Evolutionary conservation across 2,797 vertebrate genomes (phyloP).

Genomic region (Oceanodroma leucorhoa): DNA sequence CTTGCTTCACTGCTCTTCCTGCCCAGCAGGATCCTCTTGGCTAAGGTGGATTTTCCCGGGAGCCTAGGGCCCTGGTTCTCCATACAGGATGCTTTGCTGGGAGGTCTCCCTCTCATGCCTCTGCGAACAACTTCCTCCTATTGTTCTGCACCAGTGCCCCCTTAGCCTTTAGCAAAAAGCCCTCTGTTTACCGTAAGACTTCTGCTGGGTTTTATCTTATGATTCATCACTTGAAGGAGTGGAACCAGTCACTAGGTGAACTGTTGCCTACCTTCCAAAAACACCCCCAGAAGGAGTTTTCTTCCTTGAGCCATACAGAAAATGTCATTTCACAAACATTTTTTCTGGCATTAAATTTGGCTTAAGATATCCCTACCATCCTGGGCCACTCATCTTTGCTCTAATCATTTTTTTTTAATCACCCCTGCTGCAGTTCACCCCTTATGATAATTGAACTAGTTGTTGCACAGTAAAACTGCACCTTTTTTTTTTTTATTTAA

Average conservation of each 20-base stretch:
- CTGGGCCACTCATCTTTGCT: background rate
- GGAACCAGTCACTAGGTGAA: background rate
- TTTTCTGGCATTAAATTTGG: background rate
- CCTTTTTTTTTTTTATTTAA: background rate
- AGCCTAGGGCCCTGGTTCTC: background rate
- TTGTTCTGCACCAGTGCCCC: background rate
- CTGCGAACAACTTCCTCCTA: background rate
- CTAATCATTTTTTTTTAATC: background rate
- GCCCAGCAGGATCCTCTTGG: background rate
- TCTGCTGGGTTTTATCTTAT: background rate
- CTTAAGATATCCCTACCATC: background rate
- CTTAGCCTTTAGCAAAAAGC: background rate
- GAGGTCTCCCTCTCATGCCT: background rate
- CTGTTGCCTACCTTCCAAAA: background rate
- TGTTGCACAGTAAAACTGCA: background rate
- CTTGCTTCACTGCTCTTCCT: background rate
- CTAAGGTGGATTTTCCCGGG: background rate
- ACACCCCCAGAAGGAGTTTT: background rate
- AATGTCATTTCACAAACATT: background rate
- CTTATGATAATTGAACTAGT: background rate
- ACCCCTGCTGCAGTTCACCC: accelerated
- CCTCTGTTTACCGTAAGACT: background rate
- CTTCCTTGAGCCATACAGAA: background rate
- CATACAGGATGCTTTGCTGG: background rate
- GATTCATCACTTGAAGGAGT: background rate